phyloP scores from a whole-genome alignment of 2,797 vertebrate genomes.

The Pseudochromis fuscus region DNA sequence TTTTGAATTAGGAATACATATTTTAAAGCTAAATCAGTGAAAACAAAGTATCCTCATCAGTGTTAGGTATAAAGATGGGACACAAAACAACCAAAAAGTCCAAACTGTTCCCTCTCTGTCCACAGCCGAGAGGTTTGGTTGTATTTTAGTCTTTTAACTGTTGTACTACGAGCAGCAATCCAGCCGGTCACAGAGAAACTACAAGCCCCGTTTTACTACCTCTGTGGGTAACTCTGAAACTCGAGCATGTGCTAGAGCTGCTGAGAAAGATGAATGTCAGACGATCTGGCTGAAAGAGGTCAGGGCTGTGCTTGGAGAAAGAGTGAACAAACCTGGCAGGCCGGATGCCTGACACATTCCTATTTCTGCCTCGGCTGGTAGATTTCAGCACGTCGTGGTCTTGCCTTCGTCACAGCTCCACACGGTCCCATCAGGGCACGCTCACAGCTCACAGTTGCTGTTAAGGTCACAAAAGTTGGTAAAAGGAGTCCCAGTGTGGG shows the following conservation, averaged over 20 bases:
- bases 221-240: conserved; percentile 48
- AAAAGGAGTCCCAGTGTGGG: background rate
- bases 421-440: background rate
- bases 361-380: conserved; percentile 19
- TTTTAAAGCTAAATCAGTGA: background rate
- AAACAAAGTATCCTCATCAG: background rate
- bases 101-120: conserved; percentile 10
- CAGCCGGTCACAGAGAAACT: conserved; percentile 13
- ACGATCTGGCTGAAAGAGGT: conserved; percentile 32
- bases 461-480: background rate
- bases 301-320: conserved; percentile 16
- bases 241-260: conserved; percentile 46
- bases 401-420: conserved; percentile 18
- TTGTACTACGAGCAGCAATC: conserved; percentile 21
- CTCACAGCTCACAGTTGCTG: conserved; percentile 1
- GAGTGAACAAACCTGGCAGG: conserved; percentile 5
- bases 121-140: conserved; percentile 12
- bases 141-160: conserved; percentile 33
- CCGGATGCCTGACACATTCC: conserved; percentile 1
- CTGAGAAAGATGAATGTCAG: conserved; percentile 56
- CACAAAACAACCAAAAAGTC: conserved; percentile 13
- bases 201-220: conserved; percentile 29
- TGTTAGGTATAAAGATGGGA: conserved; percentile 12
- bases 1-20: background rate
- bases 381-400: conserved; percentile 44